Evolutionary conservation across 2,797 vertebrate genomes (phyloP), one percentile per base, ranked within the genome.

Genomic region (Brachyalestes nurse): DNA sequence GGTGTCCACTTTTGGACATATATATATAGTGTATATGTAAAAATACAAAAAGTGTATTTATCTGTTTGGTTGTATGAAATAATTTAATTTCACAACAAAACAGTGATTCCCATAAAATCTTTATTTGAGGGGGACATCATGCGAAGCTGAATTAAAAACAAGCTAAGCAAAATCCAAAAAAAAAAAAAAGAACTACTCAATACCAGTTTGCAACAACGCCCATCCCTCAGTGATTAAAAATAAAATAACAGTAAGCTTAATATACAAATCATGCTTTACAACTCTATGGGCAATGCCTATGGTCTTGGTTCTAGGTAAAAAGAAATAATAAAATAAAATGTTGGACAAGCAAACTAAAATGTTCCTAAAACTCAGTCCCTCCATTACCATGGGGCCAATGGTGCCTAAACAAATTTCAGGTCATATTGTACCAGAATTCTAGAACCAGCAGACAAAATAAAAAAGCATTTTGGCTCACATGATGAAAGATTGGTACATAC

Each of bases 51-150:
- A 28, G 3, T 28, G 28, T 28, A 28, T 28, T 28, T 3, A 28
- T 28, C 28, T 28, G 28, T 3, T 3, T 28, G 28, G 28, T 28
- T 28, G 1, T 28, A 28, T 6, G 42, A 42, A 42, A 42, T 2
- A 6, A 42, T 42, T 42, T 42, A 42, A 51, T 49, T 45, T 49
- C 9, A 47, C 21, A 58, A 51, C 23, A 65, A 75, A 51, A 23
- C 28, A 67, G 49, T 1, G 16, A 90, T 90, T 92, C 82, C 88
- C 82, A 88, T 86, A 82, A 87, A 85, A 84, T 88, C 71, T 93
- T 93, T 93, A 93, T 93, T 93, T 83, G 83, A 90, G 88, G 85
- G 83, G 84, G 89, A 89, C 80, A 87, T 88, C 90, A 90, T 91
- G 89, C 90, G 90, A 89, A 90, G 88, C n/a, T 45, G 60, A 62